Evolutionary conservation across 2,797 vertebrate species (phyloP).

Genomic region (Tenualosa thibaudeaui): DNA sequence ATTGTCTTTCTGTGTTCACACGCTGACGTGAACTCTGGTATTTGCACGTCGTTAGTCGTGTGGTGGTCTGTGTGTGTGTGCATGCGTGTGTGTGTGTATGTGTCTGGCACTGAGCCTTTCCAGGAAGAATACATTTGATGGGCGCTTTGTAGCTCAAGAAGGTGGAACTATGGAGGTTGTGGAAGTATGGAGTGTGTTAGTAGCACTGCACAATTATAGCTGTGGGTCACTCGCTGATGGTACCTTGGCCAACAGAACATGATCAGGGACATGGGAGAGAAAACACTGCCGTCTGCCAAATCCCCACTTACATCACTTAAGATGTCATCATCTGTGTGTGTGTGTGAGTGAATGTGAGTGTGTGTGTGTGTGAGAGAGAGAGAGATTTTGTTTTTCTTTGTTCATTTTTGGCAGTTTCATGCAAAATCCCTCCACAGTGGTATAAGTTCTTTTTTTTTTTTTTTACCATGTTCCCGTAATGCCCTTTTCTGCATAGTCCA

Average conservation of each 20-base stretch:
- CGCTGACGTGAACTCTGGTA: background rate
- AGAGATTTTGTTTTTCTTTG: background rate
- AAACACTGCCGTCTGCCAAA: background rate
- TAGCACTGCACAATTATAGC: background rate
- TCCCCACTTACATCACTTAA: background rate
- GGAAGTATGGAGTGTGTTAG: background rate
- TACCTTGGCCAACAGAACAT: background rate
- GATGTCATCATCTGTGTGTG: background rate
- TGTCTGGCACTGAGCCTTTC: background rate
- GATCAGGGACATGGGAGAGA: background rate
- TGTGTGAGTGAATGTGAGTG: background rate
- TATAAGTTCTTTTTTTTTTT: background rate
- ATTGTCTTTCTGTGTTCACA: constrained; percentile 16
- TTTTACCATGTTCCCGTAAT: background rate
- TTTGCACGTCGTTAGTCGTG: background rate
- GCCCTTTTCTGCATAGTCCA: background rate
- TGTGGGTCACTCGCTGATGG: background rate
- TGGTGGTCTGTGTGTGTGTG: background rate
- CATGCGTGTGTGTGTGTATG: background rate
- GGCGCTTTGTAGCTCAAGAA: background rate
- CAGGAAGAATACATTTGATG: background rate
- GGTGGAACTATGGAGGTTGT: background rate
- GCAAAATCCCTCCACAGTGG: background rate
- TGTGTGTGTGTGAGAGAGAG: too few species aligned
- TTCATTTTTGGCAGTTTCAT: background rate